Evolutionary conservation across 1,140 invertebrate genomes (phyloP), one percentile per base, ranked within the genome.

Genomic region (Ephestia elutella): DNA sequence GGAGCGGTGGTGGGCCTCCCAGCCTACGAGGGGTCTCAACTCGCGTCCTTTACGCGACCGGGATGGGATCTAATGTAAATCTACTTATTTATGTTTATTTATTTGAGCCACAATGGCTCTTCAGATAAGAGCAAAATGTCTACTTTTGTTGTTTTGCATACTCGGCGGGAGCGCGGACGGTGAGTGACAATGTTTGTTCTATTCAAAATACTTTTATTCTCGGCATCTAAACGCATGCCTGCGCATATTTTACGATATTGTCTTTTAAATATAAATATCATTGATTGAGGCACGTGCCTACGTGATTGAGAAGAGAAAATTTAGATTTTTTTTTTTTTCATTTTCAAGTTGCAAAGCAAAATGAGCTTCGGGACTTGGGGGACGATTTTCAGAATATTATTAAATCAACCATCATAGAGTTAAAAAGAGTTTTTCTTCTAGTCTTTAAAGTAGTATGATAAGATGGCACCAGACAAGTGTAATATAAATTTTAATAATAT

Each of bases 51-150:
- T 30, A 38, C 25, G 44, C 58, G 58, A 72, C 61, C 82, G 85
- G 81, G 69, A 87, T 87, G 85, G 84, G 78, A 80, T 68, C 75
- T 58, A 69, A 71, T 79, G 71, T 75, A 82, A 82, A 86, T 66
- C 82, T 73, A 69, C 71, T 66, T 66, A 65, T 63, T 65, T 55
- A 60, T 68, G 71, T 67, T 73, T 76, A 81, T 82, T 82, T 84
- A 71, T 73, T 77, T 63, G 68, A 72, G 77, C 77, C 81, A 73
- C 66, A 69, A 87, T 87, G 85, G 75, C 82, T 81, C 72, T 75
- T 71, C 70, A 77, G 62, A 75, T 77, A 63, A 83, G 70, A 73
- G 74, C 66, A 70, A 60, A 68, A 63, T 66, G 75, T 56, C 66
- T 82, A 54, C 65, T 87, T 67, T 65, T 85, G 73, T 82, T 86